phyloP scores from a whole-genome alignment of 2,888 invertebrate genomes.

The Clusia tigrina region DNA sequence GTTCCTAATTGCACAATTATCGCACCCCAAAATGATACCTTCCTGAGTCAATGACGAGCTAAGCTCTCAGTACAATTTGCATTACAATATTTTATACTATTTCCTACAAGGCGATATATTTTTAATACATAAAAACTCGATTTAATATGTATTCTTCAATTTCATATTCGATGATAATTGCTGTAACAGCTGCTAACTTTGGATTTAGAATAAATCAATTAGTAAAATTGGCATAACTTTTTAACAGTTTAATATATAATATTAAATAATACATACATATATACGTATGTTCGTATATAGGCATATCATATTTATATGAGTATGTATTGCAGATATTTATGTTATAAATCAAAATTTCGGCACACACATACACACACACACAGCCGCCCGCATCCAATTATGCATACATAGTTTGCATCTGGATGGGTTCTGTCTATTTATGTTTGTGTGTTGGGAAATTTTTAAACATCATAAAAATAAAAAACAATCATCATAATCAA shows the following conservation, averaged over 20 bases:
- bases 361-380: slow-evolving; percentile 20
- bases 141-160: too few species aligned
- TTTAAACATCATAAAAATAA: slow-evolving; percentile 55
- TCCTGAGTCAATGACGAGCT: slow-evolving; percentile 1
- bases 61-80: slow-evolving; percentile 2
- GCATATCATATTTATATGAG: slow-evolving; percentile 40
- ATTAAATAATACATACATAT: slow-evolving; percentile 45
- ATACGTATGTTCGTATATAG: too few species aligned
- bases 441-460: slow-evolving; percentile 14
- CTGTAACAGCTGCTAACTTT: not conserved
- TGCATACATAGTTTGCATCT: slow-evolving; percentile 14
- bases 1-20: not conserved
- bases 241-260: slow-evolving; percentile 45
- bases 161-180: too few species aligned
- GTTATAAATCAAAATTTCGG: slow-evolving; percentile 14
- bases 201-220: not conserved
- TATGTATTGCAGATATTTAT: slow-evolving; percentile 31
- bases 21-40: not conserved
- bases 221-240: slow-evolving; percentile 6
- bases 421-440: slow-evolving; percentile 12
- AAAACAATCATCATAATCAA: too few species aligned
- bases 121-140: too few species aligned
- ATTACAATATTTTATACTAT: too few species aligned
- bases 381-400: slow-evolving; percentile 21
- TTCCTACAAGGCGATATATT: slow-evolving; percentile 1